These are phyloP conservation scores for Cataglyphis rosenhaueri DNA, from an alignment of 2,888 invertebrate species.

Conservation along the genomic window DNA sequence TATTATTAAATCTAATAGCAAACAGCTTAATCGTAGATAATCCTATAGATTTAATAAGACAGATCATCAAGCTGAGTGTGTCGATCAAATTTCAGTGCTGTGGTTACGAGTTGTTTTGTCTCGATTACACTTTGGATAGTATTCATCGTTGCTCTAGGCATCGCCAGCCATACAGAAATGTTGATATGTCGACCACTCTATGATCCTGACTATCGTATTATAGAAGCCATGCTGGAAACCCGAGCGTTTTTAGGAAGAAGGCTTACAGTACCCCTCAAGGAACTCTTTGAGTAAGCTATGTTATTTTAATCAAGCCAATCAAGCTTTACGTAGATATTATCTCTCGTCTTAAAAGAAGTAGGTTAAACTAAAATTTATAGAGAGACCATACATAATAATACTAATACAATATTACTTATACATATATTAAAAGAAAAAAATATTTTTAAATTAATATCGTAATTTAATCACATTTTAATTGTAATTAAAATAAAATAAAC, in stretches of 20 bases:
- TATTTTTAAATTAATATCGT: neutral
- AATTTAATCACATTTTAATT: neutral
- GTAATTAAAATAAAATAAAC: neutral
- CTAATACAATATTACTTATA: neutral
- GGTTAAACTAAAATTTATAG: neutral
- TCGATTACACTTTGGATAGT: slow-evolving; percentile 88
- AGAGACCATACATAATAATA: neutral
- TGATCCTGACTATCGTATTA: slow-evolving; percentile 88
- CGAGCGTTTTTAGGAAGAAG: slow-evolving; percentile 83
- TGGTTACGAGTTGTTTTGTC: slow-evolving; percentile 87
- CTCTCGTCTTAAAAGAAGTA: neutral
- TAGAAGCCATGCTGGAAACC: slow-evolving; percentile 89
- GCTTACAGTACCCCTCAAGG: slow-evolving; percentile 86
- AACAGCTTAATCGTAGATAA: neutral
- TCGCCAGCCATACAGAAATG: slow-evolving; percentile 90
- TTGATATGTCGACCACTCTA: slow-evolving; percentile 91
- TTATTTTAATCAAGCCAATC: slow-evolving; percentile 9
- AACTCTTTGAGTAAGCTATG: slow-evolving; percentile 86
- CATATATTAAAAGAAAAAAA: neutral
- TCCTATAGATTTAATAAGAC: neutral
- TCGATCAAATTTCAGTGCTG: slow-evolving; percentile 70
- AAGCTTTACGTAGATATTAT: slow-evolving; percentile 16
- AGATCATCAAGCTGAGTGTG: slow-evolving; percentile 40
- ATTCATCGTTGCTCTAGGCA: slow-evolving; percentile 87
- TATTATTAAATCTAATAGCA: neutral